Conservation (phyloP, 2,113 vertebrate species). For the Pontoporia blainvillei region DNA sequence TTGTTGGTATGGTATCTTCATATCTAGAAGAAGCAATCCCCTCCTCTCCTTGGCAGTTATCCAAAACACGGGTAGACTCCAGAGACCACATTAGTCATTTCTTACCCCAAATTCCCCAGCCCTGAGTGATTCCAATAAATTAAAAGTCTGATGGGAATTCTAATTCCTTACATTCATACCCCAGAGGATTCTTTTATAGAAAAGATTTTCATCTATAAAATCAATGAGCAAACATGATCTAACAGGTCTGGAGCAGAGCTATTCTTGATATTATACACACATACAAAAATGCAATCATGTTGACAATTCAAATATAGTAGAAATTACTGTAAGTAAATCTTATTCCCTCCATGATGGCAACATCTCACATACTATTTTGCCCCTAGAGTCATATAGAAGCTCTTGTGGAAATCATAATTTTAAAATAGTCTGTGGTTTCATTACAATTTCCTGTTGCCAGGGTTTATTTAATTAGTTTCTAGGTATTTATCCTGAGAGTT, state of each 20-base stretch:
- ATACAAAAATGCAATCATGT: not conserved
- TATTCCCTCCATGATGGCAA: not conserved
- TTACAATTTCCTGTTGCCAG: not conserved
- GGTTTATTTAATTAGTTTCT: too few species aligned
- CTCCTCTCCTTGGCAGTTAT: not conserved
- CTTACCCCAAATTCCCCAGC: not conserved
- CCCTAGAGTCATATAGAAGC: not conserved
- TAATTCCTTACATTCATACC: not conserved
- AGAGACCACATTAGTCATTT: not conserved
- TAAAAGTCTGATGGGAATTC: not conserved
- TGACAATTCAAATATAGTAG: not conserved
- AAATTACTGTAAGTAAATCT: not conserved
- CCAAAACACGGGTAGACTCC: not conserved
- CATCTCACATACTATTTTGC: fast-evolving
- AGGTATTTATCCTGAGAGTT: not conserved
- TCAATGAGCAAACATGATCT: not conserved
- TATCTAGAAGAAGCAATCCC: not conserved
- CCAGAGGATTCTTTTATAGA: not conserved
- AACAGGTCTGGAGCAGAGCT: not conserved
- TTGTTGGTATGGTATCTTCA: not conserved
- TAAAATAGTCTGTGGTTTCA: not conserved
- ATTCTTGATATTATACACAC: constrained; percentile 12
- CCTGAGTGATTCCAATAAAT: not conserved
- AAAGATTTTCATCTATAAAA: not conserved
- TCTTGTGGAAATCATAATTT: constrained; percentile 20